A percentile compares a stretch with the other conserved stretches of the same genome.
Conservation (phyloP, 2,888 invertebrate species). For the Apodemia zela region DNA sequence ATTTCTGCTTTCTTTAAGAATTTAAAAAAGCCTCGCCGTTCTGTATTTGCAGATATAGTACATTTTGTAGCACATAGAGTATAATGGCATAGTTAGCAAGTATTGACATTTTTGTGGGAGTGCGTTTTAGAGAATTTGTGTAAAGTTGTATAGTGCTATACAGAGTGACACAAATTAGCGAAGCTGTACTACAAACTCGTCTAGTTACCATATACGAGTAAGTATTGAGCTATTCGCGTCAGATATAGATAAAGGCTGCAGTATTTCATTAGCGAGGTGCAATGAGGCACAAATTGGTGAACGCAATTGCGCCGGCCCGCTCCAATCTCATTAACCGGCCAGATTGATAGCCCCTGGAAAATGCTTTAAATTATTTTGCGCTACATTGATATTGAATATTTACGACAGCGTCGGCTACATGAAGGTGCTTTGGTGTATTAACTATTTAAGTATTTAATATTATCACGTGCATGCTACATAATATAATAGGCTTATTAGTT, state of each 20-base stretch:
- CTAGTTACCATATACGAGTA: slow-evolving; percentile 2
- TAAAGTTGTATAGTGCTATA: no score
- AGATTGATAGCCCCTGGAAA: slow-evolving; percentile 72
- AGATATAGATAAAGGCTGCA: slow-evolving; percentile 35
- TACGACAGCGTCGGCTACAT: slow-evolving; percentile 34
- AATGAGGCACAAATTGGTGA: slow-evolving; percentile 67
- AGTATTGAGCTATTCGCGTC: slow-evolving; percentile 20
- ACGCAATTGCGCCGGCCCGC: slow-evolving; percentile 57
- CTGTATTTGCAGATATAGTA: no score
- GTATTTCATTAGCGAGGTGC: slow-evolving; percentile 63
- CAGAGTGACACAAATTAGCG: neutral
- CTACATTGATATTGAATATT: slow-evolving; percentile 70
- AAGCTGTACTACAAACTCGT: neutral
- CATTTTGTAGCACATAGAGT: no score
- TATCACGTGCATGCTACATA: slow-evolving; percentile 26
- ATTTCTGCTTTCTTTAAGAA: no score
- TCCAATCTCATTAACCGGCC: slow-evolving; percentile 71
- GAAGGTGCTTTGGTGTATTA: slow-evolving; percentile 24
- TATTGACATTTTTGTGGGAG: no score
- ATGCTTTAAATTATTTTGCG: slow-evolving; percentile 71
- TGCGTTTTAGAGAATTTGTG: no score
- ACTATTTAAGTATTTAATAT: slow-evolving; percentile 30
- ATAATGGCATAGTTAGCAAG: no score
- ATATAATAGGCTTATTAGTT: neutral
- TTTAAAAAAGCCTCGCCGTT: no score